Conservation (phyloP, 2,888 invertebrate genomes). For the Habroteleia sp. region DNA sequence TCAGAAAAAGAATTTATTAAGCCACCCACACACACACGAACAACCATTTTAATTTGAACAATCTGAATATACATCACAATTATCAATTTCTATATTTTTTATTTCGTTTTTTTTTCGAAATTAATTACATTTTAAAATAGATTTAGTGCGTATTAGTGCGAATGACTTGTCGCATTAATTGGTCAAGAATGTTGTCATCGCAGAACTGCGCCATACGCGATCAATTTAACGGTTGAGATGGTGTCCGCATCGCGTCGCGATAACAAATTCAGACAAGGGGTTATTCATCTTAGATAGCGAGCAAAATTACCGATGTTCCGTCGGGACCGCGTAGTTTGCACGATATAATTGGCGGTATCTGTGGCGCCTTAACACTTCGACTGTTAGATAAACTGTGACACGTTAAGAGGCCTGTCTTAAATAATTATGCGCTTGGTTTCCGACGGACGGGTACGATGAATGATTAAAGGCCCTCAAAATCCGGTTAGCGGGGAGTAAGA, state of each 20-base stretch:
- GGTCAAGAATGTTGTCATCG: neutral
- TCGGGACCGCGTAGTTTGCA: slow-evolving; percentile 71
- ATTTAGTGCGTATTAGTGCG: too few species aligned
- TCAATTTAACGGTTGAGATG: slow-evolving; percentile 30
- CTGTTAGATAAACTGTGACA: slow-evolving; percentile 38
- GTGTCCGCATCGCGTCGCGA: slow-evolving; percentile 35
- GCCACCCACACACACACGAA: too few species aligned
- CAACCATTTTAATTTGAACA: too few species aligned
- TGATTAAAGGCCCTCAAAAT: slow-evolving; percentile 36
- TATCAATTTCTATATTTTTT: too few species aligned
- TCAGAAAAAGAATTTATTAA: too few species aligned
- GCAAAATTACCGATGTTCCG: slow-evolving; percentile 53
- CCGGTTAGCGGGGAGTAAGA: slow-evolving; percentile 25
- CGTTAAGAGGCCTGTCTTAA: slow-evolving; percentile 36
- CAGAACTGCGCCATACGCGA: neutral
- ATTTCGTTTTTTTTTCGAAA: too few species aligned
- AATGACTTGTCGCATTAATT: neutral
- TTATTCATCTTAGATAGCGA: slow-evolving; percentile 68
- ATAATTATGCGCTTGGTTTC: slow-evolving; percentile 44
- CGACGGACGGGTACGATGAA: slow-evolving; percentile 24
- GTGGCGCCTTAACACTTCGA: slow-evolving; percentile 68
- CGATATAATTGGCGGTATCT: slow-evolving; percentile 77
- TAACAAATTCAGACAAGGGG: slow-evolving; percentile 72
- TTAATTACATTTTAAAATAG: too few species aligned
- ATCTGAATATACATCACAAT: too few species aligned